Evolutionary conservation across 2,113 vertebrate genomes (phyloP), one percentile per base, ranked within the genome.

Genomic region (Eclectus roratus): DNA sequence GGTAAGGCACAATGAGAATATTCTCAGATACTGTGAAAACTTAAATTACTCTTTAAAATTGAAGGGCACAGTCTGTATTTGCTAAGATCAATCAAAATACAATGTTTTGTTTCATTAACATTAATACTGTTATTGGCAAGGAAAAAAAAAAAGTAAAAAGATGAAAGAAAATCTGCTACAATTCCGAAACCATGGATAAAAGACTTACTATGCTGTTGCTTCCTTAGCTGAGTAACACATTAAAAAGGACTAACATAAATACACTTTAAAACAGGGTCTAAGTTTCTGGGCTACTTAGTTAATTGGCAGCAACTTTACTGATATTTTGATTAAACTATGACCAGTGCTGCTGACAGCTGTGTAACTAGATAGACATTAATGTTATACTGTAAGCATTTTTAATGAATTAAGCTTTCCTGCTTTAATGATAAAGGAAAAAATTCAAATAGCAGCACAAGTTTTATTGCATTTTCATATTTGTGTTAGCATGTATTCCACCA

Each of bases 161-260:
- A 93, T 93, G 49, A 89, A 95, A 93, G 89, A 78, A 92, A 94
- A 92, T 56, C 37, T 86, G 33, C 39, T 91, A 56, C 23, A 86
- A 11, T 86, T 88, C 60, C 52, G 35, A 86, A 90, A 78, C 37
- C 43, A 6, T 28, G 9, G 76, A 84, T 92, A 88, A 95, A 86
- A 95, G 76, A 61, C 31, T 91, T 93, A 52, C 21, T 44, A 4
- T 74, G 56, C 58, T 88, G 21, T 39, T 87, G n/a, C 31, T 91
- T 89, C 49, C 6, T 15, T 86, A 69, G 27, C 41, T 94, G 73
- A 88, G 84, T 23, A 84, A 46, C 25, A 29, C 19, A 33, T 70
- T 73, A 80, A 73, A 91, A 73, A 49, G 1, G 6, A 47, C 61
- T 66, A 70, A 31, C 25, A 55, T 9, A 78, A 39, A 47, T 17